Base-by-base conservation (phyloP, 2,113 vertebrate genomes). In the Numida meleagris region DNA sequence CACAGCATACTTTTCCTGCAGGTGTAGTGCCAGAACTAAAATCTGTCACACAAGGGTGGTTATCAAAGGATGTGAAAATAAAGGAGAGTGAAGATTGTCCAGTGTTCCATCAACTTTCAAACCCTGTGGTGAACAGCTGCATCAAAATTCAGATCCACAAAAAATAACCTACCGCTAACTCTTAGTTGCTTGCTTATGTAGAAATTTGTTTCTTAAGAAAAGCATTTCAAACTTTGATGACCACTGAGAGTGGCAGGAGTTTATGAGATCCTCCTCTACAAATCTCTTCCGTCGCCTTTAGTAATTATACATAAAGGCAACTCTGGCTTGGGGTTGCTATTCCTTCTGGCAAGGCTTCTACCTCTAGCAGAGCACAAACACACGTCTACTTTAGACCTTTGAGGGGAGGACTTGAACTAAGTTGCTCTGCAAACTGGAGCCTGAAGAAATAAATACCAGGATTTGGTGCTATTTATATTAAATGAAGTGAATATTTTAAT, bases 401-500 rank as follows among this genome's bases (percentile, higher is more conserved):
- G 23, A 2, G 20, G 3, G 4, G 27, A 11, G 7, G 6, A 19
- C 21, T 83, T 86, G 79, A 88, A 67, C 33, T 55, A 83, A 83
- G 50, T 74, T 46, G 3, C 5, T 59, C 34, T 80, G 29, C 55
- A 83, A 70, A 75, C 33, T 55, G 59, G 42, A 95, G 61, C 68
- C 88, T 90, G 80, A 43, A 92, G 90, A 93, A 92, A 91, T 86
- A 93, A 90, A 86, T 92, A 83, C 38, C n/a, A 61, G 51, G 14
- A 19, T 10, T 67, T 86, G 2, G 4, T 14, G 36, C 43, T 94
- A 73, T 88, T 96, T 95, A 75, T 51, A 43, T 93, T 86, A 93
- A 77, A 20, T 27, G 12, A 89, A 86, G 38, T 67, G 80, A 92
- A 63, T 95, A 94, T 83, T 96, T 93, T 91, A 94, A 86, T 90